Evolutionary conservation across 2,113 vertebrate species (phyloP).

Genomic region (Alouatta palliata): DNA sequence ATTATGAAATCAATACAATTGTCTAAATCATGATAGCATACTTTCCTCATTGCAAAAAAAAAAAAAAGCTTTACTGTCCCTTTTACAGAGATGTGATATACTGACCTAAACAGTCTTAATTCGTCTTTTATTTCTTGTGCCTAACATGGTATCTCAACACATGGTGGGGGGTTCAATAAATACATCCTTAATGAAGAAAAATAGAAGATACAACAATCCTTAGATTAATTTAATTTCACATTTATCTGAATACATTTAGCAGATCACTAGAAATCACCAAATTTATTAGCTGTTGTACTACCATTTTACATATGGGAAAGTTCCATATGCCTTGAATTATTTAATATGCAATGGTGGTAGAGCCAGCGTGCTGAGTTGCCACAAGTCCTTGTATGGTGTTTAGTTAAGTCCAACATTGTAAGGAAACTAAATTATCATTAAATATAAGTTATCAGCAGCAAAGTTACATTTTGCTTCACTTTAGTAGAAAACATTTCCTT

Average conservation of each 20-base stretch:
- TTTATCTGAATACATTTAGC: not conserved
- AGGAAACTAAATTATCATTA: not conserved
- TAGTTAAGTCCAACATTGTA: not conserved
- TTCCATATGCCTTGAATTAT: not conserved
- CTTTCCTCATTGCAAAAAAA: not conserved
- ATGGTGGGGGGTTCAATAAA: not conserved
- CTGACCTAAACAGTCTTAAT: not conserved
- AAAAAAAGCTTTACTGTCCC: not conserved
- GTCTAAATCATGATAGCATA: not conserved
- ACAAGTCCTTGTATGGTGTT: not conserved
- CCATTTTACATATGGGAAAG: not conserved
- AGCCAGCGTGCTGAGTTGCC: not conserved
- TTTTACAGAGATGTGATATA: not conserved
- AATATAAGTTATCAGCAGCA: not conserved
- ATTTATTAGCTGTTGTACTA: not conserved
- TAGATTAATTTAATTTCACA: slow-evolving; percentile 40
- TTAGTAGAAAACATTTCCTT: not conserved
- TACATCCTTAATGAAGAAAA: not conserved
- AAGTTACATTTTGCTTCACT: slow-evolving; percentile 12
- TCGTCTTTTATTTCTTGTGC: not conserved
- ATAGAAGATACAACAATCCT: not conserved
- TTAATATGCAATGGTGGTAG: not conserved
- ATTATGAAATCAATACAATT: not conserved
- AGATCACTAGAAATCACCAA: not conserved
- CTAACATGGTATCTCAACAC: not conserved